Evolutionary conservation across 2,113 vertebrate species (phyloP).

Genomic region (Peucedramus taeniatus): DNA sequence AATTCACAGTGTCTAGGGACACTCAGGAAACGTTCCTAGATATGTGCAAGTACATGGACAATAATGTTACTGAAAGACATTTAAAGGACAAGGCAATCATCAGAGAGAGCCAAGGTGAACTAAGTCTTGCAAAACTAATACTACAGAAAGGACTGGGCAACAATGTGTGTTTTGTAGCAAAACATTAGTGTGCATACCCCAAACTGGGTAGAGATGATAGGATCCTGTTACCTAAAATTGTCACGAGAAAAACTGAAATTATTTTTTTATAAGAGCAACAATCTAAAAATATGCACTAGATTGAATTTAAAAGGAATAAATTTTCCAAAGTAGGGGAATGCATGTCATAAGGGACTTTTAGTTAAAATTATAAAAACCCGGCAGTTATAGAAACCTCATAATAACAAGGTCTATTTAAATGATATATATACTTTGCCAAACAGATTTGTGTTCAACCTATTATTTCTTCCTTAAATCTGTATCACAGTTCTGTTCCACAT

Average conservation of each 20-base stretch:
- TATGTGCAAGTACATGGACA: neutral
- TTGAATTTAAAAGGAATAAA: neutral
- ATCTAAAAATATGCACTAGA: neutral
- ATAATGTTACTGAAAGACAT: neutral
- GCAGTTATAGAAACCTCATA: too few relatives aligned
- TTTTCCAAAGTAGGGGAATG: neutral
- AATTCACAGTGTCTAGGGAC: neutral
- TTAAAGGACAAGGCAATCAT: neutral
- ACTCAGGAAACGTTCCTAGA: neutral
- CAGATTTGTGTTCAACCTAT: neutral
- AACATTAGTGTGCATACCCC: neutral
- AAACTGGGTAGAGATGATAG: neutral
- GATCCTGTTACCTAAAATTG: neutral
- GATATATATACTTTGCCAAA: neutral
- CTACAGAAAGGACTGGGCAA: neutral
- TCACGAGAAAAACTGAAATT: neutral
- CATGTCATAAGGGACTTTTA: neutral
- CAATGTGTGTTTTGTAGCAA: neutral
- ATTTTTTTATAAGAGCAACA: neutral
- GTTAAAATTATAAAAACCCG: neutral
- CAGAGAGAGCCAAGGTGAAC: neutral
- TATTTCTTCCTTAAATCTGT: neutral
- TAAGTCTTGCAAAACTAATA: neutral
- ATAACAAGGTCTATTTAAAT: neutral
- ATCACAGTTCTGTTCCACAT: neutral